These are phyloP conservation scores for Drosophila parvula DNA, from an alignment of 1,140 invertebrate genomes.

Conservation along the genomic window DNA sequence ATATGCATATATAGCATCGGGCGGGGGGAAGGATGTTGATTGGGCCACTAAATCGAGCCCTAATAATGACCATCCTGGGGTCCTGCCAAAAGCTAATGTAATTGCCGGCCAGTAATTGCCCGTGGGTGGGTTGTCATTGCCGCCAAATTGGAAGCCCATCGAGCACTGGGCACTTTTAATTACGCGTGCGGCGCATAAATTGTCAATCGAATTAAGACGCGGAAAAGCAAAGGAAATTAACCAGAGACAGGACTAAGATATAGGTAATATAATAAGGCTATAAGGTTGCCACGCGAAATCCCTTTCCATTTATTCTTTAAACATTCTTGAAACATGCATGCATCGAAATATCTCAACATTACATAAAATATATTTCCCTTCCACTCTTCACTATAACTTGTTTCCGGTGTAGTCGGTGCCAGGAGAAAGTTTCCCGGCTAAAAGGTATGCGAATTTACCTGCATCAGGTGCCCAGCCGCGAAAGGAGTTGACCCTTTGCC, in stretches of 20 bases:
- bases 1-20: slow-evolving; percentile 63
- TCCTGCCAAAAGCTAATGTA: slow-evolving; percentile 66
- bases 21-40: slow-evolving; percentile 49
- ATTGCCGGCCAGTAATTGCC: slow-evolving; percentile 62
- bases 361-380: neutral
- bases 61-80: slow-evolving; percentile 51
- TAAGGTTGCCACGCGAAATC: neutral
- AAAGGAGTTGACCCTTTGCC: slow-evolving; percentile 62
- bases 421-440: slow-evolving; percentile 38
- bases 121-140: slow-evolving; percentile 55
- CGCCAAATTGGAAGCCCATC: slow-evolving; percentile 63
- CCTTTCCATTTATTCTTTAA: too few relatives aligned
- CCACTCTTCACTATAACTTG: neutral
- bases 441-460: slow-evolving; percentile 30
- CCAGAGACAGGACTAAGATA: neutral
- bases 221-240: neutral
- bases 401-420: neutral
- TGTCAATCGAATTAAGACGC: slow-evolving; percentile 38
- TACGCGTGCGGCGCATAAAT: slow-evolving; percentile 58
- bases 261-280: neutral
- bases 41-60: slow-evolving; percentile 60
- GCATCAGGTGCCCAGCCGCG: slow-evolving; percentile 72
- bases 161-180: slow-evolving; percentile 65
- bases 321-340: neutral
- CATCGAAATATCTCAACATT: neutral